Evolutionary conservation across 2,113 vertebrate species (phyloP), one percentile per base, ranked within the genome.

Genomic region (Passer domesticus): DNA sequence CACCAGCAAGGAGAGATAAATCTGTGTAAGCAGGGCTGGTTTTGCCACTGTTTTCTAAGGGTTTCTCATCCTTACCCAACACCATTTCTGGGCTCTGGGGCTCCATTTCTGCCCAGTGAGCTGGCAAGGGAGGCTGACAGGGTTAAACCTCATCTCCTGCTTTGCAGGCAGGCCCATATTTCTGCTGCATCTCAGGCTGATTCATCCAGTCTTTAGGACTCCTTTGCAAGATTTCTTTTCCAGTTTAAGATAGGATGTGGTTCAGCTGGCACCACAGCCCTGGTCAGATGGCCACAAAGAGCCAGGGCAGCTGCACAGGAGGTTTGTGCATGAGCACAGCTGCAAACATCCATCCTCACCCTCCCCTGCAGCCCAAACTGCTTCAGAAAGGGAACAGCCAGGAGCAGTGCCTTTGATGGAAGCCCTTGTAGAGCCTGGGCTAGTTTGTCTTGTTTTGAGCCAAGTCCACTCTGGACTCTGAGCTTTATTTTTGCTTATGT

Each of bases 341-440:
- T 41, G 5, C 53, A 31, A 25, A 30, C 9, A 49, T 9, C 49
- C 67, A 37, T 15, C 82, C 67, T 83, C 27, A 28, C 15, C 39
- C 15, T 41, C 14, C 60, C n/a, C 63, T 11, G 0, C 3, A 2
- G 76, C 15, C 33, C 53, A 69, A 31, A 41, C 4, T 4, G 2
- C 43, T 4, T 33, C 58, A 66, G 78, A 25, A 37, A 49, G 70
- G 33, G n/a, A 68, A 2, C 39, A 72, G 27, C 11, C 31, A 25
- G 0, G 1, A 69, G 31, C 60, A 30, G 66, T 1, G 9, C 9
- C 60, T 87, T 24, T 27, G 31, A 2, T 37, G 50, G 63, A 33
- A 81, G 20, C 67, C 37, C 63, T 53, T 9, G 27, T 21, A 47
- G 31, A 77, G 4, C 44, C 21, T 49, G 14, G 2, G 8, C 6